Conservation (phyloP, 1,140 invertebrate genomes). For the Apolygus lucorum region DNA sequence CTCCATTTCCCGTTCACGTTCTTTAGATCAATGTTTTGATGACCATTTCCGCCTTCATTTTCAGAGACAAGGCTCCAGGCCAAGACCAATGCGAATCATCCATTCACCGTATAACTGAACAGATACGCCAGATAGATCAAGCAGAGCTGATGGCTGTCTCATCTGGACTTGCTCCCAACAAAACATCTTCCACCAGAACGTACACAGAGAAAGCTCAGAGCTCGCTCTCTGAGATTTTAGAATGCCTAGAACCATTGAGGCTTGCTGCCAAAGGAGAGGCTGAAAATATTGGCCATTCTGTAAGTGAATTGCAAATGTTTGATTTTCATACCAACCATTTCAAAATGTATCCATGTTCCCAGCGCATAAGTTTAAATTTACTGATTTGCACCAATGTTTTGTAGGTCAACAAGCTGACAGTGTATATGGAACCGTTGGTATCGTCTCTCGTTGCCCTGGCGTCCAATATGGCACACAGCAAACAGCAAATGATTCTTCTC, state of each 20-base stretch:
- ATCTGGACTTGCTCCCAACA: slow-evolving; percentile 61
- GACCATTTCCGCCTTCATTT: neutral
- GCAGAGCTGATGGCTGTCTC: slow-evolving; percentile 78
- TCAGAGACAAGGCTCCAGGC: slow-evolving; percentile 86
- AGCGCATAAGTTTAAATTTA: too few species aligned
- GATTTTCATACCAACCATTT: too few species aligned
- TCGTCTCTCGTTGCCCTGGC: slow-evolving; percentile 75
- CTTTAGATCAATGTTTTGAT: too few species aligned
- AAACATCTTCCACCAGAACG: slow-evolving; percentile 68
- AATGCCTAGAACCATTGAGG: slow-evolving; percentile 72
- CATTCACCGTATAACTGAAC: slow-evolving; percentile 64
- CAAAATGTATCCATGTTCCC: too few species aligned
- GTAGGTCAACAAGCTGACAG: slow-evolving; percentile 64
- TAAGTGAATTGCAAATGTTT: too few species aligned
- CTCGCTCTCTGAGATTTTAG: slow-evolving; percentile 63
- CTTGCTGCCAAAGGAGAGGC: slow-evolving; percentile 81
- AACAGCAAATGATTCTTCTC: slow-evolving; percentile 77
- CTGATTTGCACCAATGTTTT: too few species aligned
- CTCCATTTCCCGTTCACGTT: too few species aligned
- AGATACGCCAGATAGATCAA: slow-evolving; percentile 75
- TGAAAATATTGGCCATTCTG: slow-evolving; percentile 83
- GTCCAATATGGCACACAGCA: slow-evolving; percentile 80
- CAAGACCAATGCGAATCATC: slow-evolving; percentile 86
- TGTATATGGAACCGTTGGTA: slow-evolving; percentile 77
- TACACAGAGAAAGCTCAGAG: slow-evolving; percentile 70